Conservation (phyloP, 2,888 invertebrate species). For the Thereva nobilitata region DNA sequence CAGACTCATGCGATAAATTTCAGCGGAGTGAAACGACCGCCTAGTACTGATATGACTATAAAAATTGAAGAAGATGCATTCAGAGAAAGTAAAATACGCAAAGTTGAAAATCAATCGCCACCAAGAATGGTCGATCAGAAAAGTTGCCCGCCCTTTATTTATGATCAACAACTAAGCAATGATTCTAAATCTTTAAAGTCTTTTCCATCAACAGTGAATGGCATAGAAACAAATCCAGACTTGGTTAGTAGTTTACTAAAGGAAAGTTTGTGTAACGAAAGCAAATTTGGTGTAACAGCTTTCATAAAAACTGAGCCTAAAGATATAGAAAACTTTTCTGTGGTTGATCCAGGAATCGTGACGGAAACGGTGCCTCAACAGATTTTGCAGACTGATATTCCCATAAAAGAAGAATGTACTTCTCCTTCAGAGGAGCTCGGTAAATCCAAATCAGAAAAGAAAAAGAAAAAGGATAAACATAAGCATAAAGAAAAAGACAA, state of each 20-base stretch:
- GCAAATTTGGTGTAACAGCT: conserved; percentile 43
- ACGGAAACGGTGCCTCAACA: conserved; percentile 56
- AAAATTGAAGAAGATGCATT: conserved; percentile 33
- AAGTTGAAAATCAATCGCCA: conserved; percentile 38
- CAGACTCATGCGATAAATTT: conserved; percentile 29
- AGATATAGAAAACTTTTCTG: conserved; percentile 9
- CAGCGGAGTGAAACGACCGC: conserved; percentile 34
- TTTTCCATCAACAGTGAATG: conserved; percentile 59
- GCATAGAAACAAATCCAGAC: conserved; percentile 73
- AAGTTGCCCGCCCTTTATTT: conserved; percentile 9
- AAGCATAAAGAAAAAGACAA: conserved; percentile 80
- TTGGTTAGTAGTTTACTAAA: conserved; percentile 72
- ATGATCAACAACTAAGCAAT: conserved; percentile 24
- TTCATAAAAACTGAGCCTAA: conserved; percentile 32
- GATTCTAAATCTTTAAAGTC: conserved; percentile 34
- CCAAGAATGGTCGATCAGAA: conserved; percentile 31
- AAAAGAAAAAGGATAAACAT: conserved; percentile 78
- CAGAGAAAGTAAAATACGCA: conserved; percentile 41
- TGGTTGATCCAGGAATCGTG: conserved; percentile 32
- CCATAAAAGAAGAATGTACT: conserved; percentile 44
- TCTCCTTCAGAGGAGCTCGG: conserved; percentile 37
- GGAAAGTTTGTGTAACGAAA: conserved; percentile 62
- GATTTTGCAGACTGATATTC: conserved; percentile 57
- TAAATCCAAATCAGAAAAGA: conserved; percentile 55
- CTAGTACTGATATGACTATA: not conserved